phyloP scores from a whole-genome alignment of 1,140 invertebrate species.

The Geopemphigus sp. region DNA sequence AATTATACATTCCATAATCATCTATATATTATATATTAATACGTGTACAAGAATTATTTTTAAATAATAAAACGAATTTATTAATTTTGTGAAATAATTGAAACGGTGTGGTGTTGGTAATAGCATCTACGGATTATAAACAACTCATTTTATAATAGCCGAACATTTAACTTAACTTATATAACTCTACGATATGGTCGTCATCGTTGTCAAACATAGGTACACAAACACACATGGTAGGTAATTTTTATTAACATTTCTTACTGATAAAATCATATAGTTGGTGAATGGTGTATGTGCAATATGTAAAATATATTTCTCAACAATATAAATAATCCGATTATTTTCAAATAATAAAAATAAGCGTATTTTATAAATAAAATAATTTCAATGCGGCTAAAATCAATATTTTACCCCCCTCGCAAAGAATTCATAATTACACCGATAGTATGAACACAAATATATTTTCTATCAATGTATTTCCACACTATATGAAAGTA shows the following conservation, averaged over 20 bases:
- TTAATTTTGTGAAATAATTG: background rate
- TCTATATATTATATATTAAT: background rate
- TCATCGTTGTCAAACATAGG: conserved; percentile 30
- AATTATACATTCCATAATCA: background rate
- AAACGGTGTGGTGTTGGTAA: conserved; percentile 17
- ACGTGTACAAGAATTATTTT: conserved; percentile 8
- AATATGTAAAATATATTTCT: background rate
- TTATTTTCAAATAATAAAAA: no score
- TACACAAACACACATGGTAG: background rate
- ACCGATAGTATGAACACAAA: background rate
- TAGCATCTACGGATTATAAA: background rate
- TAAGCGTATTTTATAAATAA: no score
- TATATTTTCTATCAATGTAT: background rate
- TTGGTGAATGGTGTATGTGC: background rate
- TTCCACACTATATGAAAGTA: background rate
- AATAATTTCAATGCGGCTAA: conserved; percentile 33
- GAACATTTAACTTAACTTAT: background rate
- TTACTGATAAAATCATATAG: background rate
- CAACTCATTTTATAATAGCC: background rate
- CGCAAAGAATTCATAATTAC: conserved; percentile 27
- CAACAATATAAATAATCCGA: background rate
- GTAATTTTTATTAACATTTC: background rate
- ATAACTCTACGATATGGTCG: conserved; percentile 12
- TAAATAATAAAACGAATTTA: background rate
- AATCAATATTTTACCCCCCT: conserved; percentile 32